Evolutionary conservation across 2,888 invertebrate genomes (phyloP).

Genomic region (Automeris io): DNA sequence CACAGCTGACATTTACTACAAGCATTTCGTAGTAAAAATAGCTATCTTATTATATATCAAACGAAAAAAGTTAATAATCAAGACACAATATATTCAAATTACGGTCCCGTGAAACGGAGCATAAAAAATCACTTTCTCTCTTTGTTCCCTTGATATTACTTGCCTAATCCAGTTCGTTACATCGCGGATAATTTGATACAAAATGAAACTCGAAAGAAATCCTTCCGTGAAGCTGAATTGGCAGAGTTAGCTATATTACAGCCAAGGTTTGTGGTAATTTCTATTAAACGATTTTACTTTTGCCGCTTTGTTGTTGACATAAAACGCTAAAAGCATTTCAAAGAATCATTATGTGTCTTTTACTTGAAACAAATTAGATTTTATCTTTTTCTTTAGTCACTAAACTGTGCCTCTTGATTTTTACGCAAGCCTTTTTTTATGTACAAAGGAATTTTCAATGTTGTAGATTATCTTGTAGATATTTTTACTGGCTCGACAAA

Average conservation of each 20-base stretch:
- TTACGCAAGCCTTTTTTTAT: too few species aligned
- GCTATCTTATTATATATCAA: conserved; percentile 12
- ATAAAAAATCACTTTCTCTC: conserved; percentile 38
- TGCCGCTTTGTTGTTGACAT: neutral
- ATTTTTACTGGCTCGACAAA: too few species aligned
- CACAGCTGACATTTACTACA: too few species aligned
- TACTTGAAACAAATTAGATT: too few species aligned
- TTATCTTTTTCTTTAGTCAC: too few species aligned
- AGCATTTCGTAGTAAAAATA: too few species aligned
- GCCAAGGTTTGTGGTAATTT: conserved; percentile 13
- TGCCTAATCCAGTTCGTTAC: conserved; percentile 42
- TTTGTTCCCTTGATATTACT: conserved; percentile 29
- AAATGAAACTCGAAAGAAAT: conserved; percentile 32
- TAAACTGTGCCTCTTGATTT: too few species aligned
- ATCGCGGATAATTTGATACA: conserved; percentile 36
- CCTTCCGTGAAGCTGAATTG: conserved; percentile 22
- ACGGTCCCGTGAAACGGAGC: conserved; percentile 24
- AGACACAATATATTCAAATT: conserved; percentile 51
- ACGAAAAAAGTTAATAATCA: conserved; percentile 32
- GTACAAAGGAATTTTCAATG: too few species aligned
- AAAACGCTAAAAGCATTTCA: neutral
- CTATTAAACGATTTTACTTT: conserved; percentile 3
- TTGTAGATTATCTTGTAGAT: too few species aligned
- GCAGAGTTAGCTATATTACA: conserved; percentile 14
- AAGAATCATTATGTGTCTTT: too few species aligned